Evolutionary conservation across 1,140 invertebrate genomes (phyloP).

Genomic region (Pseudachorutes palmiensis): DNA sequence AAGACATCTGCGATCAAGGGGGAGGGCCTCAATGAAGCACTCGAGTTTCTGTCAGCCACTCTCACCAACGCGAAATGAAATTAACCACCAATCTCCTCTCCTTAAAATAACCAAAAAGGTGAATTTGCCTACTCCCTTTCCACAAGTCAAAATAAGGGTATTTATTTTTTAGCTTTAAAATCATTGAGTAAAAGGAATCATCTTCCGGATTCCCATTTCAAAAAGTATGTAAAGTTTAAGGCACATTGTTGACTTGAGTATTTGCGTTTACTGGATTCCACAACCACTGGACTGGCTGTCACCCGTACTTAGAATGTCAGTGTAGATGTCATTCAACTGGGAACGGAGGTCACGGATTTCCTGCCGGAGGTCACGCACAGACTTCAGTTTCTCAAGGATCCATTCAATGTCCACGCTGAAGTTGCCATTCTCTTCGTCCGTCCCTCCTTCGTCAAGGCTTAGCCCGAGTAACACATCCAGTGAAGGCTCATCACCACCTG

Average conservation of each 20-base stretch:
- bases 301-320: constrained; percentile 21
- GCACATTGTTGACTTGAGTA: not conserved
- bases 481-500: constrained; percentile 26
- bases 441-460: not conserved
- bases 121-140: not conserved
- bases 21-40: constrained; percentile 95
- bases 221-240: no score
- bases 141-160: not conserved
- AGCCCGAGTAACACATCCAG: constrained; percentile 27
- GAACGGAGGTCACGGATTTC: constrained; percentile 14
- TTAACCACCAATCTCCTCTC: not conserved
- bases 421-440: not conserved
- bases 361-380: constrained; percentile 21
- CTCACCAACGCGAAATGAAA: constrained; percentile 65
- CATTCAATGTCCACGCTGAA: constrained; percentile 21
- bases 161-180: no score
- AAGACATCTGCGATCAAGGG: constrained; percentile 98
- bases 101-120: no score
- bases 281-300: constrained; percentile 21
- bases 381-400: constrained; percentile 20
- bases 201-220: no score
- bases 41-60: constrained; percentile 95
- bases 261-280: constrained; percentile 20
- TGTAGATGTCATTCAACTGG: constrained; percentile 23
- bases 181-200: no score